phyloP scores from a whole-genome alignment of 2,113 vertebrate species.

The Thryonomys swinderianus region DNA sequence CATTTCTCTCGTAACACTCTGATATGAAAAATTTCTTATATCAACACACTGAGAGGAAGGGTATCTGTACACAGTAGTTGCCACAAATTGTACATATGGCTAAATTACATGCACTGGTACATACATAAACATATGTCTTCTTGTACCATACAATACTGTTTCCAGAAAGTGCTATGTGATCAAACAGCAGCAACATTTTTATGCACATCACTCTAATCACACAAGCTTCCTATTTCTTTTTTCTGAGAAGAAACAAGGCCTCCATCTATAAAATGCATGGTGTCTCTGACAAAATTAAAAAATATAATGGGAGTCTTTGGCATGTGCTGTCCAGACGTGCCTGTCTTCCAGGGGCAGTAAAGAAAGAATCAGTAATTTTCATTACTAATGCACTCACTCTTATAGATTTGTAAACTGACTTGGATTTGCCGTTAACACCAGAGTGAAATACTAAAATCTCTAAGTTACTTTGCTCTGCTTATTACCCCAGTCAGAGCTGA shows the following conservation, averaged over 20 bases:
- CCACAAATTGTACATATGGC: not conserved
- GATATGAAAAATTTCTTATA: not conserved
- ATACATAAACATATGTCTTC: not conserved
- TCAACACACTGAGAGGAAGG: not conserved
- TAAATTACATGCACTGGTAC: constrained; percentile 33
- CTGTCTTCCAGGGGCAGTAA: constrained; percentile 83
- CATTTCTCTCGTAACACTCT: not conserved
- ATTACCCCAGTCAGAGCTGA: constrained; percentile 75
- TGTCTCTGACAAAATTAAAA: constrained; percentile 84
- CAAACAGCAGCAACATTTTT: constrained; percentile 23
- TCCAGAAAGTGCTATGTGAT: constrained; percentile 18
- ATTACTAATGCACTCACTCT: constrained; percentile 86
- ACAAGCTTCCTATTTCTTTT: constrained; percentile 10
- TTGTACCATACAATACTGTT: constrained; percentile 33
- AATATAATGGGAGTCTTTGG: constrained; percentile 84
- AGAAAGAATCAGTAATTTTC: constrained; percentile 86
- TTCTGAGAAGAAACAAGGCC: constrained; percentile 73
- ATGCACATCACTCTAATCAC: constrained; percentile 19
- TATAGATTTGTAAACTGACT: constrained; percentile 87
- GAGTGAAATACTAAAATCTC: constrained; percentile 87
- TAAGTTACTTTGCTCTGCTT: constrained; percentile 79
- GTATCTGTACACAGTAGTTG: not conserved
- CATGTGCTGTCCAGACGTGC: constrained; percentile 80
- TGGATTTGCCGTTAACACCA: constrained; percentile 87
- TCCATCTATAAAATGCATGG: constrained; percentile 81